These are phyloP conservation scores for Protosalanx chinensis DNA, from an alignment of 2,797 vertebrate genomes.

Conservation along the genomic window DNA sequence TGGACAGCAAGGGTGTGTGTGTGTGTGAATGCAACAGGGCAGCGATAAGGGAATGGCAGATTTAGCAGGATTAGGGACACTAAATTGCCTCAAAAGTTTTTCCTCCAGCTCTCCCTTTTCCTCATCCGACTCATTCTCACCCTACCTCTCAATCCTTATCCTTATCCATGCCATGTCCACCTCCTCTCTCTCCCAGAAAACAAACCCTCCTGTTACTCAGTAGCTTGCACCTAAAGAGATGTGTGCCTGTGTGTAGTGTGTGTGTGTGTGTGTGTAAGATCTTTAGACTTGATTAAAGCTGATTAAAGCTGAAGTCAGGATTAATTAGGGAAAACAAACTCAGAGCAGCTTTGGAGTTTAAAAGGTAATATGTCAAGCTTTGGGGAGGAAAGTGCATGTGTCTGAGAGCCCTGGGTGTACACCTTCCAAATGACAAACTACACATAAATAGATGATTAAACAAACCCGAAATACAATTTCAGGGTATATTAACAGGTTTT, in stretches of 20 bases:
- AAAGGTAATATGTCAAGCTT: constrained; percentile 51
- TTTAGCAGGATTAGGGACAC: constrained; percentile 66
- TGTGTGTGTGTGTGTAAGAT: not conserved
- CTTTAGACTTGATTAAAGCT: constrained; percentile 13
- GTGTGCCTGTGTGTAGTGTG: constrained; percentile 12
- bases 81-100: constrained; percentile 57
- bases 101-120: constrained; percentile 36
- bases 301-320: constrained; percentile 58
- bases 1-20: constrained; percentile 18
- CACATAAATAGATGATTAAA: too few relatives aligned
- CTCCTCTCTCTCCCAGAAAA: not conserved
- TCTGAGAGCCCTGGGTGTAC: not conserved
- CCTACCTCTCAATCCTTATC: constrained; percentile 16
- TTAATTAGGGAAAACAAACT: constrained; percentile 62
- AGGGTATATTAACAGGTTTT: too few relatives aligned
- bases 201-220: not conserved
- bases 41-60: constrained; percentile 55
- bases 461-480: not conserved
- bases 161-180: constrained; percentile 23
- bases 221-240: not conserved
- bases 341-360: constrained; percentile 63
- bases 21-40: constrained; percentile 27
- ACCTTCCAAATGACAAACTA: not conserved
- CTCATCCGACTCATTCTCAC: constrained; percentile 33
- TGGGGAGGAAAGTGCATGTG: constrained; percentile 12